Percentiles rank a stretch among this genome's conserved stretches.
phyloP scores from a whole-genome alignment of 2,113 vertebrate genomes.

The Nasalis larvatus region DNA sequence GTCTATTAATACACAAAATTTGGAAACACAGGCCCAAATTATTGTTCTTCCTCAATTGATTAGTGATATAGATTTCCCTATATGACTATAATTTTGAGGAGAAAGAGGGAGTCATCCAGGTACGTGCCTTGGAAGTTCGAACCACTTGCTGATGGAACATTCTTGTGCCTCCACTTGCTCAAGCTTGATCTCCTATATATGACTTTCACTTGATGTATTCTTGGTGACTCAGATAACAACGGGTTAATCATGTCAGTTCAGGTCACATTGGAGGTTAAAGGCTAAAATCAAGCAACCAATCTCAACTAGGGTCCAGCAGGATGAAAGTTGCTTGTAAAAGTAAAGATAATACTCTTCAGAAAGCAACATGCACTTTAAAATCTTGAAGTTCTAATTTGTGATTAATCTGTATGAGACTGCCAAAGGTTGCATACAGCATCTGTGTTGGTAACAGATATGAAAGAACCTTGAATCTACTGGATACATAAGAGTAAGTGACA shows the following conservation, averaged over 20 bases:
- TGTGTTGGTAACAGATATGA: neutral
- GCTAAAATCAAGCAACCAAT: neutral
- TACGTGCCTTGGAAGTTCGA: neutral
- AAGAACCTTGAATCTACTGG: no score
- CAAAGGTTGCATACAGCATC: neutral
- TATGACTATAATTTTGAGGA: neutral
- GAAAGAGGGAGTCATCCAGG: neutral
- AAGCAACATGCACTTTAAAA: neutral
- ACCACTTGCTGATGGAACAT: neutral
- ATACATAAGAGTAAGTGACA: neutral
- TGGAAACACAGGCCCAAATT: neutral
- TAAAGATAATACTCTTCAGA: neutral
- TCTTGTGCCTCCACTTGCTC: neutral
- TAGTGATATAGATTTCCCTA: neutral
- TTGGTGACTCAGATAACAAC: neutral
- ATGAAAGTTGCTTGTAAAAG: neutral
- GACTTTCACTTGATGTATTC: neutral
- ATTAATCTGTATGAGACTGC: fast-evolving
- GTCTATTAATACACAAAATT: neutral
- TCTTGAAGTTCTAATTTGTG: neutral
- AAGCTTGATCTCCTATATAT: neutral
- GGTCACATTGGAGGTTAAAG: neutral
- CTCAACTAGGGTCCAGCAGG: neutral
- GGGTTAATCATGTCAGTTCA: neutral
- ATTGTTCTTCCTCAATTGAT: neutral